phyloP scores from a whole-genome alignment of 2,888 invertebrate species.

The Stratiomys singularior region DNA sequence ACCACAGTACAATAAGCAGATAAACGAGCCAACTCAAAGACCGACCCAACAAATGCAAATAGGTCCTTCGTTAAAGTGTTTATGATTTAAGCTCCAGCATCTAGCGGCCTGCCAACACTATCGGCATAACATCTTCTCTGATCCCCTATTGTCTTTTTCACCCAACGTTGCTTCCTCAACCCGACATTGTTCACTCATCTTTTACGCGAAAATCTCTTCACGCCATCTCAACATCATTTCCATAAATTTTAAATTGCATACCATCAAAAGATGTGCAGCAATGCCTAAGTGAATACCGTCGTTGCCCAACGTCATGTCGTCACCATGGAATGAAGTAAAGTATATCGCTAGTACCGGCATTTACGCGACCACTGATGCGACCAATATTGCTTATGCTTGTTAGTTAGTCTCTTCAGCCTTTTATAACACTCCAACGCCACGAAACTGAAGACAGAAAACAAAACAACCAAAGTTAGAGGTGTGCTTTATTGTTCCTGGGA shows the following conservation, averaged over 20 bases:
- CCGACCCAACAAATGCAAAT: constrained; percentile 5
- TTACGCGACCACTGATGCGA: not conserved
- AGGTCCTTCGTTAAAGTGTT: not conserved
- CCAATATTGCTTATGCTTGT: not conserved
- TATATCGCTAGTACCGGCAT: not conserved
- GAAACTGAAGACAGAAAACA: not conserved
- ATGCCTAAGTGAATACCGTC: constrained; percentile 16
- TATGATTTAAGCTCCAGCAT: not conserved
- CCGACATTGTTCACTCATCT: not conserved
- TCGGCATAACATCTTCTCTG: not conserved
- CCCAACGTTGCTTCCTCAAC: not conserved
- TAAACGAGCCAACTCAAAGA: not conserved
- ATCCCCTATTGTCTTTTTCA: not conserved
- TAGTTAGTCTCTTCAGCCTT: constrained; percentile 4
- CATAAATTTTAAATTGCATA: constrained; percentile 42
- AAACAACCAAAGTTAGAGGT: not conserved
- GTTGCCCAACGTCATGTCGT: not conserved
- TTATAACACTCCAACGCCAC: constrained; percentile 12
- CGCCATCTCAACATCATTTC: constrained; percentile 44
- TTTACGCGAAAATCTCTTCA: constrained; percentile 35
- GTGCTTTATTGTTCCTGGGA: constrained; percentile 39
- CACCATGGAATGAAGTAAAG: not conserved
- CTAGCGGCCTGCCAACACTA: not conserved
- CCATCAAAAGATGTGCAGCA: constrained; percentile 15
- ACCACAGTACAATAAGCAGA: not conserved